phyloP scores from a whole-genome alignment of 2,113 vertebrate genomes.

The Hypocryptadius cinnamomeus region DNA sequence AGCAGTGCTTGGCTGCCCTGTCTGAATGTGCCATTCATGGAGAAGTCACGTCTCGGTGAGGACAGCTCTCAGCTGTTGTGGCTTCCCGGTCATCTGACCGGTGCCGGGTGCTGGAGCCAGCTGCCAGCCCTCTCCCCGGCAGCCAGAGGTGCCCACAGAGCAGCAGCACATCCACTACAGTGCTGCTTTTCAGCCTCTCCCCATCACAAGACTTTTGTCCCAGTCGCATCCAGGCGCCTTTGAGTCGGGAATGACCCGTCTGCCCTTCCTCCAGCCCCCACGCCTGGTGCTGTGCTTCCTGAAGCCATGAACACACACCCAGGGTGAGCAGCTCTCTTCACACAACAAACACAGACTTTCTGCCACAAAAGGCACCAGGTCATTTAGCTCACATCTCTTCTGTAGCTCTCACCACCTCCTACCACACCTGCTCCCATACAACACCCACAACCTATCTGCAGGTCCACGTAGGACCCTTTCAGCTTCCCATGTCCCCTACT shows the following conservation, averaged over 20 bases:
- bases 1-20: background rate
- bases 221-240: background rate
- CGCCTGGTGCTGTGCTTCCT: background rate
- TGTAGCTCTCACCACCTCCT: background rate
- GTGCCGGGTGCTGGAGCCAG: background rate
- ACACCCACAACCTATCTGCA: background rate
- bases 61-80: slow-evolving; percentile 8
- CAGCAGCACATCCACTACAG: background rate
- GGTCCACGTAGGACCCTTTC: rapidly evolving
- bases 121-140: background rate
- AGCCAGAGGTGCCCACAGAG: background rate
- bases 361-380: background rate
- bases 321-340: background rate
- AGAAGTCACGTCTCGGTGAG: background rate
- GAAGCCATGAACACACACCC: rapidly evolving
- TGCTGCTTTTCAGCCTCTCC: background rate
- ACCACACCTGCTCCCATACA: background rate
- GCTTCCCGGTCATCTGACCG: background rate
- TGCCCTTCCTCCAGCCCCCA: background rate
- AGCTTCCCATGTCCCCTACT: rapidly evolving
- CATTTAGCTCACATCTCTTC: background rate
- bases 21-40: slow-evolving; percentile 7
- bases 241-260: background rate
- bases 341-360: background rate
- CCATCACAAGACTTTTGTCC: slow-evolving; percentile 20